Evolutionary conservation across 2,888 invertebrate species (phyloP), one percentile per base, ranked within the genome.

Genomic region (Acholoe squamosa): DNA sequence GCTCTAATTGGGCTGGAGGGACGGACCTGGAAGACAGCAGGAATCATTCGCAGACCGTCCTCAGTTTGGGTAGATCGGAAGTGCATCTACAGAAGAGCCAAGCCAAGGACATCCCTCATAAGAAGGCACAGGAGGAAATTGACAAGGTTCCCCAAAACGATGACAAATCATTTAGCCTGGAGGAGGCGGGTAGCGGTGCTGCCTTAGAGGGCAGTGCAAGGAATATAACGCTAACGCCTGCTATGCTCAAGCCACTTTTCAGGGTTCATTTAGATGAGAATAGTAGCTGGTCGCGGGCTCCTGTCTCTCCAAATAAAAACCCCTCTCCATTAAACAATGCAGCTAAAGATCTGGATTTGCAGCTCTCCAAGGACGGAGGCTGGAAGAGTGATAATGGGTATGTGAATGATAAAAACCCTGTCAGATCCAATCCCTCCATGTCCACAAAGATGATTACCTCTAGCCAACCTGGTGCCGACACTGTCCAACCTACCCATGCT

Each of bases 211-310:
- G 76, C 10, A 16, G 25, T 31, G 76, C 3, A 31, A 0, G 76
- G 28, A 76, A 25, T 31, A 7, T 31, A 16, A 7, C 76, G 28
- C 25, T 19, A 3, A 25, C 25, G 25, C 31, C 76, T 16, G 76
- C 76, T 16, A 76, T 76, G 25, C 76, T 76, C 76, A 76, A 76
- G 31, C 76, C 76, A 31, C 76, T 76, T 76, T 76, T 76, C 76
- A 25, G 76, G 25, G 76, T 76, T 0, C 31, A 76, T 25, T 76
- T 76, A 31, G 76, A 76, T 31, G 25, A 31, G 28, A 76, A 31
- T 0, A 31, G n/a, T 7, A 14, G 31, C 76, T n/a, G 28, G 76
- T 19, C 76, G 1, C 14, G 7, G 25, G 31, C 76, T 25, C 19
- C 61, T n/a, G 61, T 61, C 22, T n/a, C 61, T n/a, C 61, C 61